Evolutionary conservation across 2,797 vertebrate species (phyloP).

Genomic region (Gallinago stenura): DNA sequence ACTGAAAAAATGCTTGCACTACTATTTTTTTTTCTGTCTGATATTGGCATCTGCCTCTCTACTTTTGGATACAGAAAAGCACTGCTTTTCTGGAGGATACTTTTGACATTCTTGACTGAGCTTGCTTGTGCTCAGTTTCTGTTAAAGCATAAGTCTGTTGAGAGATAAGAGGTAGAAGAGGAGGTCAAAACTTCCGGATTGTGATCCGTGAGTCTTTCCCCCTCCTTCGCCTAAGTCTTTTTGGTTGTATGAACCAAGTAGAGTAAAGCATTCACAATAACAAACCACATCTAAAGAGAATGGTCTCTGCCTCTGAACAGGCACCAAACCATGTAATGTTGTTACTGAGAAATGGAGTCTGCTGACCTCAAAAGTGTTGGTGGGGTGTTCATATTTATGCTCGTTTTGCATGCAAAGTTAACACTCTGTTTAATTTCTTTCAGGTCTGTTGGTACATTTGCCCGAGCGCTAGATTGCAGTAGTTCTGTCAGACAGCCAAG

Average conservation of each 20-base stretch:
- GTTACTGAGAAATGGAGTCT: not conserved
- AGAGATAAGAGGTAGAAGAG: not conserved
- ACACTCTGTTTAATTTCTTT: not conserved
- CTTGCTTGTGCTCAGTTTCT: not conserved
- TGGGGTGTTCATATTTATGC: not conserved
- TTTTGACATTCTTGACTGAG: not conserved
- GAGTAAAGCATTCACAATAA: not conserved
- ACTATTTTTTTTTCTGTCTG: not conserved
- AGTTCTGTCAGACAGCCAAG: constrained; percentile 98
- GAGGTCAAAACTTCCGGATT: not conserved
- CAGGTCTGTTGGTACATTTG: constrained; percentile 96
- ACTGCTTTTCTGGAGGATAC: not conserved
- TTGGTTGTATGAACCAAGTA: not conserved
- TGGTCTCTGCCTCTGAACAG: not conserved
- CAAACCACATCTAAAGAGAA: not conserved
- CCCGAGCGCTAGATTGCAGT: constrained; percentile 95
- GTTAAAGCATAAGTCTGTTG: not conserved
- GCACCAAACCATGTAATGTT: not conserved
- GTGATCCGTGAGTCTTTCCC: not conserved
- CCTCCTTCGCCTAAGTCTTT: not conserved
- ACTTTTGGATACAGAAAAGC: not conserved
- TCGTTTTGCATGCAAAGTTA: not conserved
- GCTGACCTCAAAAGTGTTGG: not conserved
- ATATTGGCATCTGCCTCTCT: not conserved
- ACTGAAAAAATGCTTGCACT: not conserved